Conservation (phyloP, 2,888 invertebrate species). For the Tenthredo scrophulariae region DNA sequence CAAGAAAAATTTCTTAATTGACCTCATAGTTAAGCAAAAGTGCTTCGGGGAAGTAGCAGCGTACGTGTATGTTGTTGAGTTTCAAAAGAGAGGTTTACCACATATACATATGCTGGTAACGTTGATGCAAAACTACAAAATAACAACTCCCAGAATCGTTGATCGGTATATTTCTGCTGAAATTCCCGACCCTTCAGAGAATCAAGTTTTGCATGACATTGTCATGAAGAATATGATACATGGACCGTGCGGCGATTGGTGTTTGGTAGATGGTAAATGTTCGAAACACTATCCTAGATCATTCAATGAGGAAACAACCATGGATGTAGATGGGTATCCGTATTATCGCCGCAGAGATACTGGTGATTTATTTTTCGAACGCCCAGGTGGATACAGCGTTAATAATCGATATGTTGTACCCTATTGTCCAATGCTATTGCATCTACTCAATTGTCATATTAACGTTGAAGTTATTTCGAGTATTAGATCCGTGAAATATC, state of each 20-base stretch:
- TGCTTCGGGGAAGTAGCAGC: slow-evolving; percentile 57
- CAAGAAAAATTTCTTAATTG: slow-evolving; percentile 65
- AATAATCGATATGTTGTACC: slow-evolving; percentile 70
- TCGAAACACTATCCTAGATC: slow-evolving; percentile 67
- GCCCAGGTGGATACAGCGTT: background rate
- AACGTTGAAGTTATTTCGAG: slow-evolving; percentile 68
- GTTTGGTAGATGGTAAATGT: slow-evolving; percentile 62
- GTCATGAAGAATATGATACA: slow-evolving; percentile 37
- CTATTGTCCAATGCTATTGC: slow-evolving; percentile 59
- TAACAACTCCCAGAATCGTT: slow-evolving; percentile 30
- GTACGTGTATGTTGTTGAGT: slow-evolving; percentile 65
- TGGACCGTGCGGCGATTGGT: slow-evolving; percentile 69
- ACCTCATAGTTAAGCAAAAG: slow-evolving; percentile 58
- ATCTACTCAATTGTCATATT: slow-evolving; percentile 65
- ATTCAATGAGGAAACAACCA: slow-evolving; percentile 61
- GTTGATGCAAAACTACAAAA: slow-evolving; percentile 58
- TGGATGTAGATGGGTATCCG: slow-evolving; percentile 65
- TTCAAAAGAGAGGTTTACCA: slow-evolving; percentile 69
- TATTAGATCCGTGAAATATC: slow-evolving; percentile 65
- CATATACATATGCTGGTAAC: slow-evolving; percentile 53
- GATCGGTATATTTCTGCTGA: slow-evolving; percentile 42
- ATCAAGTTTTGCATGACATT: slow-evolving; percentile 1
- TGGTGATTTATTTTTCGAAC: slow-evolving; percentile 47
- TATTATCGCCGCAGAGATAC: slow-evolving; percentile 62
- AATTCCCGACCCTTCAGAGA: background rate